Conservation (phyloP, 2,113 vertebrate genomes). For the Ammodytes marinus region DNA sequence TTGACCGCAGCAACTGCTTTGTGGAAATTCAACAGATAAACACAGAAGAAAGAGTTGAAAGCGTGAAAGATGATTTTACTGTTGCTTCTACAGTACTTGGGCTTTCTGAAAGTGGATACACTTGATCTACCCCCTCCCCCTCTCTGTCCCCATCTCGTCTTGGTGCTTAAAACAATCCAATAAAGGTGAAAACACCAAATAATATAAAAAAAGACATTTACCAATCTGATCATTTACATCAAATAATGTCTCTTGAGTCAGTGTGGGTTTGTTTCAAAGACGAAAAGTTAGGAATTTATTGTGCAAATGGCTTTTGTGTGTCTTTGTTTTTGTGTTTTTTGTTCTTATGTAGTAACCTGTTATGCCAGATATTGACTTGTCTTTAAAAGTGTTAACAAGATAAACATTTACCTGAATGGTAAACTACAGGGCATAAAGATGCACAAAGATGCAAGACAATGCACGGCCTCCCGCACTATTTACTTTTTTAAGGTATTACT, state of each 20-base stretch:
- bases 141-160: too few species aligned
- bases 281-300: too few species aligned
- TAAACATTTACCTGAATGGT: not conserved
- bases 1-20: conserved; percentile 20
- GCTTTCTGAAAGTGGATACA: not conserved
- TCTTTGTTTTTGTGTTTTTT: conserved; percentile 15
- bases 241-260: too few species aligned
- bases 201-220: too few species aligned
- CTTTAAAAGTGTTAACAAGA: not conserved
- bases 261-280: too few species aligned
- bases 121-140: not conserved
- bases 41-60: too few species aligned
- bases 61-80: not conserved
- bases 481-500: not conserved
- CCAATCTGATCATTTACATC: too few species aligned
- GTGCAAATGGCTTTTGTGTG: conserved; percentile 33
- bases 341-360: conserved; percentile 40
- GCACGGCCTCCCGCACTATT: not conserved
- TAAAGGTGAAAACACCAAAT: too few species aligned
- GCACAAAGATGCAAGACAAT: not conserved
- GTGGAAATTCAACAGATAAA: not conserved
- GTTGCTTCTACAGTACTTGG: not conserved
- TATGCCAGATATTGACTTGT: not conserved
- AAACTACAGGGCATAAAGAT: not conserved
- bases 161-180: too few species aligned